Evolutionary conservation across 1,140 invertebrate species (phyloP).

Genomic region (Bombus huntii): DNA sequence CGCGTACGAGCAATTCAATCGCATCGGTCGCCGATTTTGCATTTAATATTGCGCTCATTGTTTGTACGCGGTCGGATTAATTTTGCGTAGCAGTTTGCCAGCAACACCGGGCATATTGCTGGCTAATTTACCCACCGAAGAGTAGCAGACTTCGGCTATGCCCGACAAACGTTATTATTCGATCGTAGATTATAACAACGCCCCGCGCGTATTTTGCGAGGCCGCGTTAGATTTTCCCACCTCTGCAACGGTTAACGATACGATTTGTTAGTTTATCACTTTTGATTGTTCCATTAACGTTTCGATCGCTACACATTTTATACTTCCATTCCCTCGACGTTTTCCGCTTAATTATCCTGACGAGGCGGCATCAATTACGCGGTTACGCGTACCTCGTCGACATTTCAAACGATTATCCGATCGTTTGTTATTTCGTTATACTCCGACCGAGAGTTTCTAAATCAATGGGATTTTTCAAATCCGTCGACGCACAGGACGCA

Average conservation of each 20-base stretch:
- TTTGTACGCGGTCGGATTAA: constrained; percentile 59
- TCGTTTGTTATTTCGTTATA: constrained; percentile 13
- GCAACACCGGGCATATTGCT: constrained; percentile 51
- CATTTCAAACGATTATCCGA: background rate
- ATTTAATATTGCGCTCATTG: constrained; percentile 53
- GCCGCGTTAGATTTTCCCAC: too few species aligned
- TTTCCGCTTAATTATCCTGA: background rate
- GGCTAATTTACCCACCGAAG: constrained; percentile 60
- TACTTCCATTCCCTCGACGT: background rate
- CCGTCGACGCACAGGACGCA: background rate
- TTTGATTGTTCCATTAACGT: background rate
- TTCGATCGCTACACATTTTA: background rate
- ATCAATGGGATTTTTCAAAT: constrained; percentile 20
- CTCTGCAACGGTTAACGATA: background rate
- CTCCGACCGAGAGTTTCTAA: background rate
- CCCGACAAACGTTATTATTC: constrained; percentile 43
- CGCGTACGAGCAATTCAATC: constrained; percentile 49
- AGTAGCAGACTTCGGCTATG: constrained; percentile 38
- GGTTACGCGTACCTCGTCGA: background rate
- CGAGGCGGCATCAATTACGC: background rate
- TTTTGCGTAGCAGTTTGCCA: constrained; percentile 58
- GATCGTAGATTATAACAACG: constrained; percentile 21
- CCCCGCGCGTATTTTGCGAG: background rate
- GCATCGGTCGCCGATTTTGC: constrained; percentile 49
- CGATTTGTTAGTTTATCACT: background rate